Conservation (phyloP, 2,888 invertebrate genomes). For the Entomobrya multifasciata region DNA sequence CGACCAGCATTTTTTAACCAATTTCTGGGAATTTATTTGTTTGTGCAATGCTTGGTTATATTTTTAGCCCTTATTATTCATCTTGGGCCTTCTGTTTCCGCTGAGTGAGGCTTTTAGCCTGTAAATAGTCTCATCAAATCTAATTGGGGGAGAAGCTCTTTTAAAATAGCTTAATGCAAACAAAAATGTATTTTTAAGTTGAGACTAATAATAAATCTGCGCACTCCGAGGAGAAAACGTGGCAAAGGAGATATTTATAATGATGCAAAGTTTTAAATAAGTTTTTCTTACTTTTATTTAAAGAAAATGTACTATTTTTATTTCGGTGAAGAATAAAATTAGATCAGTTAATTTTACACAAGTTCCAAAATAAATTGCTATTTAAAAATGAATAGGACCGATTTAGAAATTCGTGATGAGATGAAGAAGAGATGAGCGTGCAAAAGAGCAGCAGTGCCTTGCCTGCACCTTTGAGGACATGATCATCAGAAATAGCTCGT, state of each 20-base stretch:
- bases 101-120: constrained; percentile 3
- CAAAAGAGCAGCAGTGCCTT: not conserved
- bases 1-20: not conserved
- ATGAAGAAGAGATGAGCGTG: too few relatives aligned
- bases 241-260: constrained; percentile 35
- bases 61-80: too few relatives aligned
- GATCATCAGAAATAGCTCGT: constrained; percentile 55
- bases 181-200: constrained; percentile 45
- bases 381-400: constrained; percentile 27
- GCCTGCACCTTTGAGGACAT: constrained; percentile 14
- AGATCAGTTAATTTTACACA: constrained; percentile 55
- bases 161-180: constrained; percentile 56
- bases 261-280: constrained; percentile 45
- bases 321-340: constrained; percentile 38
- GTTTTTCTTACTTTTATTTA: constrained; percentile 1
- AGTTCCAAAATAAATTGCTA: constrained; percentile 41
- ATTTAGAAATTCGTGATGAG: too few relatives aligned
- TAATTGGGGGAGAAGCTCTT: constrained; percentile 47
- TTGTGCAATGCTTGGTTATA: not conserved
- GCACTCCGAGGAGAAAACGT: not conserved
- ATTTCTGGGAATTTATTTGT: constrained; percentile 3
- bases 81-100: not conserved
- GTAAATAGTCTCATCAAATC: constrained; percentile 38
- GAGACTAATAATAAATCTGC: constrained; percentile 15
- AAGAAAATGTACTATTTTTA: constrained; percentile 28